A percentile compares a stretch with the other conserved stretches of the same genome.
These are phyloP conservation scores for Tupiocoris notatus DNA, from an alignment of 2,888 invertebrate genomes.

Conservation along the genomic window DNA sequence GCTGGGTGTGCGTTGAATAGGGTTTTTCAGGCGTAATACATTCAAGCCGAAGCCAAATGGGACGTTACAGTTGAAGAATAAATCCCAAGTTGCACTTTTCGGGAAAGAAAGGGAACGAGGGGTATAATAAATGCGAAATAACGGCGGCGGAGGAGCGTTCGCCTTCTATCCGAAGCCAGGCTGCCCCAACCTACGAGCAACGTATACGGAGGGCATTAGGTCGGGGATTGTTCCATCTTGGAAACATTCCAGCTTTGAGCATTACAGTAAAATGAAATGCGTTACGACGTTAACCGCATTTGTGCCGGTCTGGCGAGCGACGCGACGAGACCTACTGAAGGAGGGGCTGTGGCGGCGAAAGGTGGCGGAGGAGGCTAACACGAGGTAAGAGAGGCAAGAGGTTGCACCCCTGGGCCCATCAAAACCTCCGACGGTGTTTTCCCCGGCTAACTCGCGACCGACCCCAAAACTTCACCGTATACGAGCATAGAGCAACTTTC, in stretches of 20 bases:
- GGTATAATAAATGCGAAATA: slow-evolving; percentile 18
- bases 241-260: slow-evolving; percentile 29
- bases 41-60: too few relatives aligned
- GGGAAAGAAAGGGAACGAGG: neutral
- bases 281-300: slow-evolving; percentile 33
- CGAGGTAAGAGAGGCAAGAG: neutral
- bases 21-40: too few relatives aligned
- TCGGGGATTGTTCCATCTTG: slow-evolving; percentile 33
- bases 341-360: neutral
- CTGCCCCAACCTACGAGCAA: neutral
- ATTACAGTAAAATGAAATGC: slow-evolving; percentile 36
- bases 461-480: neutral
- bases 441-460: neutral
- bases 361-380: neutral
- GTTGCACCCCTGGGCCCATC: neutral
- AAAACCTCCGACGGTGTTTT: neutral
- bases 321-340: neutral
- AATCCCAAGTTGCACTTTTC: neutral
- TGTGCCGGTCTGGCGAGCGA: neutral
- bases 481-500: neutral
- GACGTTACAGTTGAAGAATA: too few relatives aligned
- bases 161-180: neutral
- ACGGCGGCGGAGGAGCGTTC: slow-evolving; percentile 10
- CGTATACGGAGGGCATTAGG: slow-evolving; percentile 17
- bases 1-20: too few relatives aligned